Evolutionary conservation across 2,888 invertebrate genomes (phyloP), one percentile per base, ranked within the genome.

Genomic region (Hermaeophaga mercurialis): DNA sequence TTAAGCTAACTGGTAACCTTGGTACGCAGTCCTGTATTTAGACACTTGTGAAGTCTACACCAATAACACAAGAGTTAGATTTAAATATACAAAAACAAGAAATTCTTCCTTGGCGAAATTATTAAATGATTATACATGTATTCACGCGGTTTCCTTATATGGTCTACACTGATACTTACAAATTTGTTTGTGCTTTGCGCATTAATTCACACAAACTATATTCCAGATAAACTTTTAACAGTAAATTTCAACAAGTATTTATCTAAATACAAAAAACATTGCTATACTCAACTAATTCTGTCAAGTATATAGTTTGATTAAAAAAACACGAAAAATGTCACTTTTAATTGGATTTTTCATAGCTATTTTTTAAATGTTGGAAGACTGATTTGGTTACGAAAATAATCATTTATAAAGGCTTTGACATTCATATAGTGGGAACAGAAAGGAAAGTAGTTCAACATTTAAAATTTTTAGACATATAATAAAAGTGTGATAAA

Each of bases 241-340:
- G 64, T 58, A 64, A 65, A 63, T 66, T 64, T 66, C 64, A 67
- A 66, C 66, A 67, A 66, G 65, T 64, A 62, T 66, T 62, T 60
- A 58, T 64, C 63, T 63, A 65, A 53, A 64, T 58, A 60, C 55
- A 59, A 61, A 62, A 62, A 53, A 55, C 44, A 58, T 58, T 44
- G 26, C 56, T 53, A 41, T 15, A 38, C 28, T n/a, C n/a, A 31
- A 45, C 31, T 45, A 55, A 41, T 56, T 55, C 50, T 54, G 28
- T 38, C 46, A 54, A 59, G 62, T 58, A 59, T 55, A 39, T 56
- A 33, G n/a, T 45, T 56, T 2, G 3, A 54, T 47, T 58, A 44
- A 45, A 54, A 50, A 45, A 48, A 54, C 24, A 9, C 5, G 18
- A 12, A 36, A 36, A 36, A 36, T 47, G 47, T 9, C 24, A 15